Conservation (phyloP, 2,797 vertebrate genomes). For the Todus mexicanus region DNA sequence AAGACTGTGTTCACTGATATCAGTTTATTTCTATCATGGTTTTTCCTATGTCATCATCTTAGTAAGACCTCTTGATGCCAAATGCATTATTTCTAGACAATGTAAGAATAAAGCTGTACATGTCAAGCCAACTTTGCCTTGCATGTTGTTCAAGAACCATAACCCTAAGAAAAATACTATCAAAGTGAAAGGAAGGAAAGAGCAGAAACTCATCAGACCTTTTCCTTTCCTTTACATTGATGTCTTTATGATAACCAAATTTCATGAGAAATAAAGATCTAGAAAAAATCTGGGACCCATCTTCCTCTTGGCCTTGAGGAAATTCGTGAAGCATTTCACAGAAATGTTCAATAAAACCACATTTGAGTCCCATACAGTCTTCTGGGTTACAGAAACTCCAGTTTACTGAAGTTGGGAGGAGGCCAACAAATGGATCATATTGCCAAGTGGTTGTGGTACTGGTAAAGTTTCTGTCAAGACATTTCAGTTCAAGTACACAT, state of each 20-base stretch:
- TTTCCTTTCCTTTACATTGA: slow-evolving; percentile 1
- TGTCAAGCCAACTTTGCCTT: background rate
- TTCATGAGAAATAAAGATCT: slow-evolving; percentile 2
- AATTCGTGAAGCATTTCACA: background rate
- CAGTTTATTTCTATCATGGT: background rate
- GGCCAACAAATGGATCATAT: background rate
- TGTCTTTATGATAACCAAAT: slow-evolving; percentile 10
- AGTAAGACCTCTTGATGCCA: background rate
- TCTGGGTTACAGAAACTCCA: background rate
- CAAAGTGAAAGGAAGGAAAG: background rate
- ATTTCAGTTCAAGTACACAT: slow-evolving; percentile 6
- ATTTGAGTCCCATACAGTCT: background rate
- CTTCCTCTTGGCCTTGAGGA: background rate
- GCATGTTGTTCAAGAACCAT: background rate
- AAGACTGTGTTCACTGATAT: background rate
- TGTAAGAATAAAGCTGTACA: background rate
- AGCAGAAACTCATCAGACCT: background rate
- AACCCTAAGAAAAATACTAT: background rate
- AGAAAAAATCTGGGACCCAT: background rate
- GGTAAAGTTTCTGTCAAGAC: background rate
- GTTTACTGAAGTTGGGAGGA: background rate
- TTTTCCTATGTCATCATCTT: background rate
- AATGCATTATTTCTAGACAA: background rate
- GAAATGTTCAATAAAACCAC: background rate
- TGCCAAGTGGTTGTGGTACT: background rate